These are phyloP conservation scores for Hyposmocoma kahamanoa DNA, from an alignment of 1,140 invertebrate genomes.

Conservation along the genomic window DNA sequence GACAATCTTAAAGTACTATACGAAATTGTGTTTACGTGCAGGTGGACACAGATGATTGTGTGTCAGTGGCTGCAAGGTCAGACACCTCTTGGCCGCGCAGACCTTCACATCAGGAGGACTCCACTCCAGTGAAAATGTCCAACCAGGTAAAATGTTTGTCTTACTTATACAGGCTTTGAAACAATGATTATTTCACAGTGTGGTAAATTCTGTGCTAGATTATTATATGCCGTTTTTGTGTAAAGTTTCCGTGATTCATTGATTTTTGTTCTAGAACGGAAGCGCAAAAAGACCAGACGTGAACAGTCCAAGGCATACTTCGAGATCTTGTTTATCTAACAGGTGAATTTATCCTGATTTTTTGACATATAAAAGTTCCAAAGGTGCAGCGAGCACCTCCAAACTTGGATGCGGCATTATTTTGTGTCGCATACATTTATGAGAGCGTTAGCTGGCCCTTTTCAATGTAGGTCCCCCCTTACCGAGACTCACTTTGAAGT, in stretches of 20 bases:
- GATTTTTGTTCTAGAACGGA: conserved; percentile 35
- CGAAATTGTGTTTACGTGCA: conserved; percentile 18
- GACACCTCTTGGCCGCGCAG: conserved; percentile 63
- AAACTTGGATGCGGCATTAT: too few species aligned
- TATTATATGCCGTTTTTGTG: not conserved
- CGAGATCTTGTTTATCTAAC: conserved; percentile 32
- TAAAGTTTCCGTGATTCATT: not conserved
- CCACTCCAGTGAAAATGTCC: not conserved
- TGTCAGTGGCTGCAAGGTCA: conserved; percentile 64
- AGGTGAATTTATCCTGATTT: conserved; percentile 39
- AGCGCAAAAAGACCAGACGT: conserved; percentile 36
- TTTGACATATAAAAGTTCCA: too few species aligned
- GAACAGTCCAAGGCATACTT: conserved; percentile 45
- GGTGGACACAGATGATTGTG: conserved; percentile 72
- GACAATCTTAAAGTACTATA: too few species aligned
- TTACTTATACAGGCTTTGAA: not conserved
- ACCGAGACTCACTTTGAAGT: too few species aligned
- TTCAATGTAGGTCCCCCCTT: too few species aligned
- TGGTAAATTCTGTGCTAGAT: not conserved
- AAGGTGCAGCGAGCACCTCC: too few species aligned
- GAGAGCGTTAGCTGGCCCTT: too few species aligned
- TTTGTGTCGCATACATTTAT: too few species aligned
- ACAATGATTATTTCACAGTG: not conserved
- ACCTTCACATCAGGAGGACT: conserved; percentile 45
- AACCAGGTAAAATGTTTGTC: not conserved